Evolutionary conservation across 64 coral and sea anemone species (phyloP), one percentile per base, ranked within the genome.

Genomic region (Montipora cactus): DNA sequence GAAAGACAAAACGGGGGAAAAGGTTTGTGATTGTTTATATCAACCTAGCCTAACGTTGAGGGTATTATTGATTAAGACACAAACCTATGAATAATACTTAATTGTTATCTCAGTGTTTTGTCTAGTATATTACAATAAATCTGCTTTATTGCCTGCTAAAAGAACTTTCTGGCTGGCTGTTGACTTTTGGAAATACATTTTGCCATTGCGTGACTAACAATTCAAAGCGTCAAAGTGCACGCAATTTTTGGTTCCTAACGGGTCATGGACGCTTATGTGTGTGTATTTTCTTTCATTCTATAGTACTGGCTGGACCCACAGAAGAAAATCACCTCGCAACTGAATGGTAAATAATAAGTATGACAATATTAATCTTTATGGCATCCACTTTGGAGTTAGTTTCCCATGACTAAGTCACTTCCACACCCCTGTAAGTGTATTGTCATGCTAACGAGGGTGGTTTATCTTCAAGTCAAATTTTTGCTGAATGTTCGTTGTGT

Each of bases 291-390:
- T 47, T 47, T 74, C 19, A 47, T n/a, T 7, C 47, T n/a, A 9
- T 28, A 93, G 92, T 93, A 44, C 76, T 93, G 92, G 92, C n/a
- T 93, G 0, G 46, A 93, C 20, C 92, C 92, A 6, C 83, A 82
- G 49, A 93, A 93, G 78, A 87, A 88, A 50, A 88, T 93, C 51
- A 88, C 77, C 19, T 48, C 75, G 11, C 92, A 93, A n/a, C 92
- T 93, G 3, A 93, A 93, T 55, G 92, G 92, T 93, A 90, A 18
- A 12, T 7, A 25, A 21, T 44, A 51, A 80, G 50, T 52, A 75
- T 88, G 13, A 1, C 16, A 19, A 46, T 76, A 25, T 11, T 4
- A 13, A 71, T 50, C 44, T 49, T 37, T 7, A 49, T 25, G 15
- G 46, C 11, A 50, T 12, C 45, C 16, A 49, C 22, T 11, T n/a